Evolutionary conservation across 2,113 vertebrate genomes (phyloP).

Genomic region (Pipra filicauda): DNA sequence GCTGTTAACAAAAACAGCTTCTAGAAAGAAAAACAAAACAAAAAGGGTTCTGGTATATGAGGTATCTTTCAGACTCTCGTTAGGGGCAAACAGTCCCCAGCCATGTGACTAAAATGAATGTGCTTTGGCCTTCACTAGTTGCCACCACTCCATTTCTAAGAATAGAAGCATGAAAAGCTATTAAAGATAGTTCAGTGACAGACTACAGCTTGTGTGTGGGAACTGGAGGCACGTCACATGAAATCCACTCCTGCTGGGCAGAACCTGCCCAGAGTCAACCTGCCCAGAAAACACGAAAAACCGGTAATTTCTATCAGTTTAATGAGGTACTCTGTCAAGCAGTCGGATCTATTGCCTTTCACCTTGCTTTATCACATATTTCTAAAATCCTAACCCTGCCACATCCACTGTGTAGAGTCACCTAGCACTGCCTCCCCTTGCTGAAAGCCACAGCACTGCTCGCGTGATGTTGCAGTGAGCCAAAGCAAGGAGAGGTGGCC

Average conservation of each 20-base stretch:
- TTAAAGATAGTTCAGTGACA: conserved; percentile 60
- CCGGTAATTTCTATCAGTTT: background rate
- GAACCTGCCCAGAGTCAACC: conserved; percentile 3
- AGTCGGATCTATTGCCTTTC: background rate
- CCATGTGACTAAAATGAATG: conserved; percentile 34
- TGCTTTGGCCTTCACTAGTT: conserved; percentile 51
- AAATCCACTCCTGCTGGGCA: conserved; percentile 30
- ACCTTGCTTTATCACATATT: background rate
- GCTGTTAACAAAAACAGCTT: background rate
- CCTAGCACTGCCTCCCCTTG: background rate
- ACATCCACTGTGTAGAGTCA: background rate
- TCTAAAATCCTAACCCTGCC: background rate
- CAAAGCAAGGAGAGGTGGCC: background rate
- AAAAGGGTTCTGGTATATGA: background rate
- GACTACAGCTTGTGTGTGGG: conserved; percentile 60
- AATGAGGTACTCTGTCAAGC: background rate
- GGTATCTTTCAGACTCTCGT: conserved; percentile 4
- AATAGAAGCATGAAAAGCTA: conserved; percentile 58
- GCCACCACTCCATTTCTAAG: conserved; percentile 62
- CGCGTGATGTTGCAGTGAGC: fast-evolving
- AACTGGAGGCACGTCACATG: conserved; percentile 35
- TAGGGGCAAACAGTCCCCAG: conserved; percentile 1
- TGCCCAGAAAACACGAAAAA: conserved; percentile 24
- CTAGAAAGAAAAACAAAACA: background rate
- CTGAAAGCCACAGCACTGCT: background rate